Evolutionary conservation across 2,888 invertebrate genomes (phyloP).

Genomic region (Epistrophella euchroma): DNA sequence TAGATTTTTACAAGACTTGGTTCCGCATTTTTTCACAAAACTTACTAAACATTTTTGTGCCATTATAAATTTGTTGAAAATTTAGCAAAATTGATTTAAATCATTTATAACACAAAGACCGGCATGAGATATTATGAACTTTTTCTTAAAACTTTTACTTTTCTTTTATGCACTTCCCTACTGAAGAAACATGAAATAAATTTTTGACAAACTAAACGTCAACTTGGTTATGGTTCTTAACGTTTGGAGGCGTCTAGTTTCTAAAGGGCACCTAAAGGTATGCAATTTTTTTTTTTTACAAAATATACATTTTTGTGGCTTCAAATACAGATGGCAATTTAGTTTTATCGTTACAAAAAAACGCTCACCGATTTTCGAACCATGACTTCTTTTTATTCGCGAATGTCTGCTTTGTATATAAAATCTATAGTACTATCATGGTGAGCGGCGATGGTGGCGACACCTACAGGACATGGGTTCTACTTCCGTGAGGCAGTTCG

Average conservation of each 20-base stretch:
- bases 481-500: too few relatives aligned
- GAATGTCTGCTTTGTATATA: too few relatives aligned
- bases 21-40: conserved; percentile 57
- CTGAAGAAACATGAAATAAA: not conserved
- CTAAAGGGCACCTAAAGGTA: conserved; percentile 32
- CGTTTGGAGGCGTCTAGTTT: conserved; percentile 1
- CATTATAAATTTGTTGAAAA: conserved; percentile 46
- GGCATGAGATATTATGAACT: conserved; percentile 32
- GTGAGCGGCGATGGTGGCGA: too few relatives aligned
- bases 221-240: not conserved
- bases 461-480: too few relatives aligned
- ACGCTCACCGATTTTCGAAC: too few relatives aligned
- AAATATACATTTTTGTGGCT: not conserved
- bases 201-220: conserved; percentile 35
- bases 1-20: conserved; percentile 23
- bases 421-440: too few relatives aligned
- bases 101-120: conserved; percentile 30
- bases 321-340: conserved; percentile 18
- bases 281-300: conserved; percentile 17
- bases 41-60: conserved; percentile 63
- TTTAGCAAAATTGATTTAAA: conserved; percentile 37
- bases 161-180: not conserved
- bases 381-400: too few relatives aligned
- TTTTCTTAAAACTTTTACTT: conserved; percentile 11
- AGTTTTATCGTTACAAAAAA: not conserved